Evolutionary conservation across 1,140 invertebrate species (phyloP), one percentile per base, ranked within the genome.

Genomic region (Brachionus plicatilis): DNA sequence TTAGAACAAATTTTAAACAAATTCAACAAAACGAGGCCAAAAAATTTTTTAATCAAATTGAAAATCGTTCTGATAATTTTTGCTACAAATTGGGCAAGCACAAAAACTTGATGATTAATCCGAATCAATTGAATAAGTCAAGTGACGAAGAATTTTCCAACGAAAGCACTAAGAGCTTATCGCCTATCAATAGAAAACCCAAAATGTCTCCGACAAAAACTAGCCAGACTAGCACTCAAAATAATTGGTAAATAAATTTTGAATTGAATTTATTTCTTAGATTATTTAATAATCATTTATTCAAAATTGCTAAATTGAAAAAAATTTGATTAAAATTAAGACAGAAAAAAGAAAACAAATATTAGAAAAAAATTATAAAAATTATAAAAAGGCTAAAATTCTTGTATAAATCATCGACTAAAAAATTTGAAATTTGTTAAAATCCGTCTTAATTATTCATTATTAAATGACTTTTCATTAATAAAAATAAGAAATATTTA

Each of bases 11-110:
- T 65, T 27, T 82, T 8, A 82, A 82, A 82, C n/a, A 47, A 37
- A 60, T 60, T 45, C 79, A 82, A 41, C n/a, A 82, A 14, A 20
- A 65, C 33, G 79, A 82, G 20, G 24, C 43, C 17, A 60, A 37
- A 20, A 37, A 37, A 12, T 82, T 82, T 82, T 68, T 65, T n/a
- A 43, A 37, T 29, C 79, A 82, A 82, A 82, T 82, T 29, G 50
- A 43, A 37, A 47, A 20, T 68, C 33, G 43, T 24, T 82, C 79
- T 24, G 24, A 60, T 9, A 82, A 82, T 68, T 65, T 82, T 8
- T 29, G 24, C n/a, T 9, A 65, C 24, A 82, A 82, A 68, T 68
- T 82, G 20, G 43, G 37, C 9, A 43, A 41, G 24, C 79, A 82
- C 9, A 60, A 82, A 60, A 33, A 33, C 9, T 65, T 65, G 37